Evolutionary conservation across 2,797 vertebrate genomes (phyloP).

Genomic region (Furcifer pardalis): DNA sequence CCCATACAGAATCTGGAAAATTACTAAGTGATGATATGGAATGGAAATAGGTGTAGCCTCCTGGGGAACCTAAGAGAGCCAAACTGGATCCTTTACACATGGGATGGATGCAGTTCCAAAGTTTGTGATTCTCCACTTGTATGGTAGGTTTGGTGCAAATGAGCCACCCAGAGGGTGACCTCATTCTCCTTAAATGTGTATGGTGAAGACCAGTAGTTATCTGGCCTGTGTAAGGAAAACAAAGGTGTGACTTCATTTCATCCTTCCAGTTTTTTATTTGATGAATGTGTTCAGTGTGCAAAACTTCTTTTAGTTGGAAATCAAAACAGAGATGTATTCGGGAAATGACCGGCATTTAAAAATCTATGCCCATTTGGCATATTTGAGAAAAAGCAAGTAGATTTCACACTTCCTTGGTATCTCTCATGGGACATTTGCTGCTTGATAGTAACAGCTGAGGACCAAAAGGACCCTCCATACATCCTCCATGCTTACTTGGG

Average conservation of each 20-base stretch:
- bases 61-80: too few species aligned
- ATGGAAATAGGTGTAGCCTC: too few species aligned
- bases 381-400: not conserved
- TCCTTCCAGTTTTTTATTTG: not conserved
- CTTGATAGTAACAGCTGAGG: not conserved
- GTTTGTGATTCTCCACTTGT: too few species aligned
- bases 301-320: not conserved
- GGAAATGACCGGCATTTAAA: not conserved
- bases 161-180: not conserved
- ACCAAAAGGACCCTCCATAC: not conserved
- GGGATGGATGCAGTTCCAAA: too few species aligned
- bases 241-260: not conserved
- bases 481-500: too few species aligned
- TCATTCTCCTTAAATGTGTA: not conserved
- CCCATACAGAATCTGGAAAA: too few species aligned
- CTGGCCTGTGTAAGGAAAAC: not conserved
- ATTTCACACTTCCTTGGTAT: not conserved
- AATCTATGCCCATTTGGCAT: not conserved
- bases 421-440: not conserved
- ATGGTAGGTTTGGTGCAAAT: not conserved
- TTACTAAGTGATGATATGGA: too few species aligned
- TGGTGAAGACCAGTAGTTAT: too few species aligned
- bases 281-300: not conserved
- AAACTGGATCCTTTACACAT: too few species aligned
- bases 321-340: not conserved